These are phyloP conservation scores for Drosophila fuyamai DNA, from an alignment of 1,140 invertebrate genomes.

Conservation along the genomic window DNA sequence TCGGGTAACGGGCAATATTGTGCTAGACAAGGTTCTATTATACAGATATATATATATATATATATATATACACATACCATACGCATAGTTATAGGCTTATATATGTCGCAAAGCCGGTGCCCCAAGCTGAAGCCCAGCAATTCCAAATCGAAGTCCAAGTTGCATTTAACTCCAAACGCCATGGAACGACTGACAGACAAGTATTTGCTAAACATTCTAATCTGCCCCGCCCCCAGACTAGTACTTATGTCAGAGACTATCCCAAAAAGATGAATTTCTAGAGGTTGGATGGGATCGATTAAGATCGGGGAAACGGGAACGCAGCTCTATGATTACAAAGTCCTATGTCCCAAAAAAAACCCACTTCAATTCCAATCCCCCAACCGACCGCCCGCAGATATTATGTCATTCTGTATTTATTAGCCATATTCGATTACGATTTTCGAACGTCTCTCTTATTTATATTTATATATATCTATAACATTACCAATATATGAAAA, in stretches of 20 bases:
- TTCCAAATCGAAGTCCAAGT: constrained; percentile 37
- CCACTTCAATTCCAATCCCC: neutral
- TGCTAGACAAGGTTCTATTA: constrained; percentile 46
- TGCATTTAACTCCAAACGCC: constrained; percentile 37
- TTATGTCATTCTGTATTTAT: constrained; percentile 60
- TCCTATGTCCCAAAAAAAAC: neutral
- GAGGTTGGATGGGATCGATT: constrained; percentile 1
- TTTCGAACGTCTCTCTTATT: constrained; percentile 70
- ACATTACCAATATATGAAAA: constrained; percentile 42
- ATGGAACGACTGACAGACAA: constrained; percentile 31
- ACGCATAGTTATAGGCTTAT: constrained; percentile 36
- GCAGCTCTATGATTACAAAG: constrained; percentile 1
- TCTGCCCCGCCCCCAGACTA: constrained; percentile 2
- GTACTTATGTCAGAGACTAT: constrained; percentile 14
- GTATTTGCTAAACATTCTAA: constrained; percentile 40
- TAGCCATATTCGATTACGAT: constrained; percentile 63
- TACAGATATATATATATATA: constrained; percentile 31
- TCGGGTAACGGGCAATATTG: constrained; percentile 48
- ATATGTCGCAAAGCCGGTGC: constrained; percentile 6
- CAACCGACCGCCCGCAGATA: constrained; percentile 19
- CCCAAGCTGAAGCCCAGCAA: constrained; percentile 21
- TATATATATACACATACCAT: constrained; percentile 33
- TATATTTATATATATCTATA: constrained; percentile 57
- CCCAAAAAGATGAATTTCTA: neutral
- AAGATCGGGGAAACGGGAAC: neutral